phyloP scores from a whole-genome alignment of 2,113 vertebrate species.

The Phalacrocorax brasilianus region DNA sequence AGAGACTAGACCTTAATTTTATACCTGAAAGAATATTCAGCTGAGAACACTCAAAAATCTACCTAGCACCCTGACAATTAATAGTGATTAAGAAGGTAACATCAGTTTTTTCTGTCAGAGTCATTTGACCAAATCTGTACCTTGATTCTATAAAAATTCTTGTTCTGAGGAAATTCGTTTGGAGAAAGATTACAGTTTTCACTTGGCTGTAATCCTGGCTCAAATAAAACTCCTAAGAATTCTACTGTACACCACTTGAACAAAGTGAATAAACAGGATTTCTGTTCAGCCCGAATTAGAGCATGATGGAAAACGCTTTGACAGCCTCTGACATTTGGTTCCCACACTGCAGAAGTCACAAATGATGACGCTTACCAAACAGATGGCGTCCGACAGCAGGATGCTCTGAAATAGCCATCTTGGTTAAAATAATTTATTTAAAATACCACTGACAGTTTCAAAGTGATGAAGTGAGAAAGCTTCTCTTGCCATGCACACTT shows the following conservation, averaged over 20 bases:
- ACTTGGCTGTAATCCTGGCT: not conserved
- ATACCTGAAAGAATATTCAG: not conserved
- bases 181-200: not conserved
- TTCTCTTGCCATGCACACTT: not conserved
- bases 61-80: not conserved
- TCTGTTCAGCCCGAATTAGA: slow-evolving; percentile 44
- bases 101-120: not conserved
- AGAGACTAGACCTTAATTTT: not conserved
- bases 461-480: not conserved
- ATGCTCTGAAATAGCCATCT: slow-evolving; percentile 51
- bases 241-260: not conserved
- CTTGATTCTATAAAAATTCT: not conserved
- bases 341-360: slow-evolving; percentile 59
- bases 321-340: slow-evolving; percentile 58
- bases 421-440: slow-evolving; percentile 39
- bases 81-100: not conserved
- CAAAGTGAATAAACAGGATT: slow-evolving; percentile 32
- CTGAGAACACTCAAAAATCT: not conserved
- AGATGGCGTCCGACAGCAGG: slow-evolving; percentile 66
- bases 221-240: not conserved
- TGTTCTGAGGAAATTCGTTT: not conserved
- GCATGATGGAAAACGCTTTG: slow-evolving; percentile 18
- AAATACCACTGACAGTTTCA: slow-evolving; percentile 29
- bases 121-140: not conserved
- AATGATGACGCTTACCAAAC: slow-evolving; percentile 43